phyloP scores from a whole-genome alignment of 2,113 vertebrate genomes.

The Syngnathus scovelli region DNA sequence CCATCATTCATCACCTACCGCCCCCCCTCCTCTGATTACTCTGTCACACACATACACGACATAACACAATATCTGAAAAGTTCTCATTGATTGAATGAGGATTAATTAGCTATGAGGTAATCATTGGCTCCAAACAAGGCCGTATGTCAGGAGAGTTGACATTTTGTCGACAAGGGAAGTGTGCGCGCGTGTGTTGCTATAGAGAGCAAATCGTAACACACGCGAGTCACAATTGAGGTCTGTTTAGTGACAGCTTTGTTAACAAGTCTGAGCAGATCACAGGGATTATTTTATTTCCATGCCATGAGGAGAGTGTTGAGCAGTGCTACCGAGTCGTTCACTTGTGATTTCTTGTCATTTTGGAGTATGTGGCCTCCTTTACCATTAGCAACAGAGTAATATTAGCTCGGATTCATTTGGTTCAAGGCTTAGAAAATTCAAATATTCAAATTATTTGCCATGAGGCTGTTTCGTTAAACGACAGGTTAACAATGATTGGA shows the following conservation, averaged over 20 bases:
- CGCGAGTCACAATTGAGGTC: slow-evolving; percentile 61
- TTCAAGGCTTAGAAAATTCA: too few species aligned
- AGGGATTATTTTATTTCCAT: slow-evolving; percentile 75
- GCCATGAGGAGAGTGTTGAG: slow-evolving; percentile 56
- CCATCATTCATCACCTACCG: slow-evolving; percentile 59
- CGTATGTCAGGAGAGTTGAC: slow-evolving; percentile 64
- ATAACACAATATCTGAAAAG: slow-evolving; percentile 41
- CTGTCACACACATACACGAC: not conserved
- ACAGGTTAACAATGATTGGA: slow-evolving; percentile 25
- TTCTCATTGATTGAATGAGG: slow-evolving; percentile 72
- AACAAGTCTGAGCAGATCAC: slow-evolving; percentile 80
- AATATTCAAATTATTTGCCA: too few species aligned
- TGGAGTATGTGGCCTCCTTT: slow-evolving; percentile 17
- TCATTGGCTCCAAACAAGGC: slow-evolving; percentile 73
- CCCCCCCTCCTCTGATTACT: slow-evolving; percentile 49
- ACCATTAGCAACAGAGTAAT: slow-evolving; percentile 14
- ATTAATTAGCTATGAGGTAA: slow-evolving; percentile 81
- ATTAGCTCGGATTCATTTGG: too few species aligned
- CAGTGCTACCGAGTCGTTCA: slow-evolving; percentile 37
- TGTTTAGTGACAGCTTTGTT: slow-evolving; percentile 83
- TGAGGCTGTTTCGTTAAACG: slow-evolving; percentile 5
- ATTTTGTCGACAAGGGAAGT: slow-evolving; percentile 51
- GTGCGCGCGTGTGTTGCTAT: slow-evolving; percentile 6
- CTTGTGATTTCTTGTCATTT: slow-evolving; percentile 33
- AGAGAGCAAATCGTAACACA: not conserved